These are phyloP conservation scores for Pachypeltis micranthus DNA, from an alignment of 1,140 invertebrate species.

Conservation along the genomic window DNA sequence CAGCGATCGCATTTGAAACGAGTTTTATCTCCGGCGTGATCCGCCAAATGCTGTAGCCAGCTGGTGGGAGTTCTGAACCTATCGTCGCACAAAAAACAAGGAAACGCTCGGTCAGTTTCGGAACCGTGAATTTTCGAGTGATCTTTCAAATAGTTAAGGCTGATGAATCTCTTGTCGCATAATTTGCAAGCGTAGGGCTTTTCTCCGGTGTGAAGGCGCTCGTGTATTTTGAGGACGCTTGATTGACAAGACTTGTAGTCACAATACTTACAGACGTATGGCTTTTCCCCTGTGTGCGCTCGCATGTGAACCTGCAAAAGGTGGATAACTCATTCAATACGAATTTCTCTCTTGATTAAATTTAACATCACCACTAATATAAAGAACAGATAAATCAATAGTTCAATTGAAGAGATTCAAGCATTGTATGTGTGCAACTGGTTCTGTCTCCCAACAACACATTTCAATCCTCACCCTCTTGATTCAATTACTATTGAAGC, in stretches of 20 bases:
- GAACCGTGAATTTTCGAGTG: neutral
- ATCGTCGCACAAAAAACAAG: neutral
- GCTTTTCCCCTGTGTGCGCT: conserved; percentile 51
- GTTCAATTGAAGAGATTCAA: too few relatives aligned
- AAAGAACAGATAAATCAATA: too few relatives aligned
- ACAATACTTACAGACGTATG: conserved; percentile 50
- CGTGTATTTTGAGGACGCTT: conserved; percentile 57
- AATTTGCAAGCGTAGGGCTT: conserved; percentile 29
- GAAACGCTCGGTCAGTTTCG: neutral
- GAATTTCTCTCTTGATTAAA: too few relatives aligned
- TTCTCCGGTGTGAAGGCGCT: conserved; percentile 31
- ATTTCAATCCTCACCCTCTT: too few relatives aligned
- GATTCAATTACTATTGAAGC: too few relatives aligned
- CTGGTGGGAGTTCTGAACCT: neutral
- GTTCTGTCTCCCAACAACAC: too few relatives aligned
- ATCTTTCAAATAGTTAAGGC: conserved; percentile 1
- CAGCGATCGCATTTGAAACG: neutral
- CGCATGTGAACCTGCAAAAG: conserved; percentile 44
- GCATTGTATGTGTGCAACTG: too few relatives aligned
- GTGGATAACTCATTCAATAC: too few relatives aligned
- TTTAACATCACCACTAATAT: too few relatives aligned
- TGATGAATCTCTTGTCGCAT: conserved; percentile 21
- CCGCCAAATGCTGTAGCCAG: neutral
- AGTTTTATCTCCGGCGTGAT: neutral
- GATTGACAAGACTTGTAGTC: conserved; percentile 55